Evolutionary conservation across 2,888 invertebrate species (phyloP).

Genomic region (Caenorhabditis auriculariae): DNA sequence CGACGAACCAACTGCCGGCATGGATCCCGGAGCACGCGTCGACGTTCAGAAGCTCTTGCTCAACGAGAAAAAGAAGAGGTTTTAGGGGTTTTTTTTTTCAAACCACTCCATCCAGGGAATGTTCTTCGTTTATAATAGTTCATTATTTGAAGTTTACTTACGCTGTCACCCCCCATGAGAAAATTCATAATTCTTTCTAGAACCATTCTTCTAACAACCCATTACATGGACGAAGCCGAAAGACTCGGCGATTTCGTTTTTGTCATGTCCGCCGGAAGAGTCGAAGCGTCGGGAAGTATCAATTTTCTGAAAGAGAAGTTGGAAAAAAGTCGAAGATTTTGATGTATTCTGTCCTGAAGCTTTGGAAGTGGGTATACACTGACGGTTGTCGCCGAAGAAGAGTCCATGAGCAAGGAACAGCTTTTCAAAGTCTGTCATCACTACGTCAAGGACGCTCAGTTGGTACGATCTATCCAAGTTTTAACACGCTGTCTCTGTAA

Average conservation of each 20-base stretch:
- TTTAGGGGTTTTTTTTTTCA: too few relatives aligned
- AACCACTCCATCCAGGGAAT: too few relatives aligned
- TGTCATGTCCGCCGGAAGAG: conserved; percentile 55
- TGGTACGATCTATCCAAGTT: too few relatives aligned
- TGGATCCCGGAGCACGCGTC: conserved; percentile 37
- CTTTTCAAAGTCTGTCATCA: too few relatives aligned
- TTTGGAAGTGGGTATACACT: conserved; percentile 53
- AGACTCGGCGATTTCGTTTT: conserved; percentile 54
- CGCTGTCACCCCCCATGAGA: too few relatives aligned
- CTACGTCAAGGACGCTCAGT: too few relatives aligned
- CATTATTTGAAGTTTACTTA: too few relatives aligned
- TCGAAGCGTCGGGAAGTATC: conserved; percentile 48
- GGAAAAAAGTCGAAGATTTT: not conserved
- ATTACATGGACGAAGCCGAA: conserved; percentile 62
- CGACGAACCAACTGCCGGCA: conserved; percentile 56
- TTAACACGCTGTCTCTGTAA: too few relatives aligned
- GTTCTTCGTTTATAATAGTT: too few relatives aligned
- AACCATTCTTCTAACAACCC: conserved; percentile 58
- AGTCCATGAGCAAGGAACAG: too few relatives aligned
- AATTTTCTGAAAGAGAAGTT: conserved; percentile 48
- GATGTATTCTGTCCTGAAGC: conserved; percentile 1
- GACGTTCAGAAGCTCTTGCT: conserved; percentile 43
- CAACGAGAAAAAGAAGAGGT: conserved; percentile 31
- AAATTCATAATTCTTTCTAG: too few relatives aligned
- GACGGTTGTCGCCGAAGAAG: conserved; percentile 34